phyloP scores from a whole-genome alignment of 1,140 invertebrate species.

The Pteromalus puparum region DNA sequence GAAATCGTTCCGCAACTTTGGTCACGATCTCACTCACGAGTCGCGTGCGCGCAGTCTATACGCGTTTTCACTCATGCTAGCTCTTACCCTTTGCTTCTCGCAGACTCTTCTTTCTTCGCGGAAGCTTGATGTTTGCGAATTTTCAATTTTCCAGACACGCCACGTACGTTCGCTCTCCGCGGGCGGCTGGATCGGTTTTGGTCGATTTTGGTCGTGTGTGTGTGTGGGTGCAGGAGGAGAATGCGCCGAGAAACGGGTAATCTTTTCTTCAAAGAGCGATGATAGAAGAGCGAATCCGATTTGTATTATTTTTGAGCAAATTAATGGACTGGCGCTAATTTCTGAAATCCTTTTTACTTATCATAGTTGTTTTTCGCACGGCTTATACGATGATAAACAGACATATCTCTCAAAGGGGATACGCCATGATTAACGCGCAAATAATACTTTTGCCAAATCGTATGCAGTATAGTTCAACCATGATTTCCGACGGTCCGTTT shows the following conservation, averaged over 20 bases:
- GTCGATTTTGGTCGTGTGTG: too few relatives aligned
- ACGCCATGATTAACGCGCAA: not conserved
- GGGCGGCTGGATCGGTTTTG: too few relatives aligned
- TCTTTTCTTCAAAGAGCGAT: too few relatives aligned
- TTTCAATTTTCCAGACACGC: constrained; percentile 33
- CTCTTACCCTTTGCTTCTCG: not conserved
- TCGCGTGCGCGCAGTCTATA: not conserved
- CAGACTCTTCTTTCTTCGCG: not conserved
- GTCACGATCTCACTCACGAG: not conserved
- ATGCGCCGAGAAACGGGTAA: too few relatives aligned
- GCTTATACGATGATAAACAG: too few relatives aligned
- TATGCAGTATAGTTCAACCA: not conserved
- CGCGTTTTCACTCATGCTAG: not conserved
- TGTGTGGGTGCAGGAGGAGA: too few relatives aligned
- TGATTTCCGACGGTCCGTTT: not conserved
- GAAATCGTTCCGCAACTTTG: not conserved
- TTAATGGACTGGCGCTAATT: too few relatives aligned
- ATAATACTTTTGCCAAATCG: not conserved
- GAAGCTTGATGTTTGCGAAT: constrained; percentile 15
- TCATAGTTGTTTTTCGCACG: too few relatives aligned
- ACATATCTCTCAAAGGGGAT: too few relatives aligned
- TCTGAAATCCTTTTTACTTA: too few relatives aligned
- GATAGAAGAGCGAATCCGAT: too few relatives aligned
- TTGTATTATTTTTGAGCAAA: too few relatives aligned
- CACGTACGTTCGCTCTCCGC: not conserved